phyloP scores from a whole-genome alignment of 2,113 vertebrate genomes.

The Thalassoma bifasciatum region DNA sequence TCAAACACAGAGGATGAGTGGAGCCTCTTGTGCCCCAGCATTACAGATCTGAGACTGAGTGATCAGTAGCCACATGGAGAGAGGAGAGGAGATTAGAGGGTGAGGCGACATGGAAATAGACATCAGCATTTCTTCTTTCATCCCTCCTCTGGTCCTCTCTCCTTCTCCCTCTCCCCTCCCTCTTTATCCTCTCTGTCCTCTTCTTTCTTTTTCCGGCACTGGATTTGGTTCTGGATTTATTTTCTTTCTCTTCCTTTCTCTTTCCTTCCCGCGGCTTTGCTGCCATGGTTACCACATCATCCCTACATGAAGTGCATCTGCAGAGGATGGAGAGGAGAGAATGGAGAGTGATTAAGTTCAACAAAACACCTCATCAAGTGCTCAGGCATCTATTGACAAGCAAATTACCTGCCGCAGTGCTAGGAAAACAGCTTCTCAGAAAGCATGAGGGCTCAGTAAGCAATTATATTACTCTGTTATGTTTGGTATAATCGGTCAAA shows the following conservation, averaged over 20 bases:
- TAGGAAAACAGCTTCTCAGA: constrained; percentile 45
- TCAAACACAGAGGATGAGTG: constrained; percentile 65
- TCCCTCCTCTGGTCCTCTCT: constrained; percentile 59
- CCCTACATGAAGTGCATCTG: constrained; percentile 97
- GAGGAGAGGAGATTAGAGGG: constrained; percentile 72
- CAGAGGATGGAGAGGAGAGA: constrained; percentile 59
- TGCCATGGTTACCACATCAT: constrained; percentile 82
- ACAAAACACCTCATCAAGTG: constrained; percentile 70
- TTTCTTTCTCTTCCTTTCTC: constrained; percentile 68
- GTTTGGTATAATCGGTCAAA: constrained; percentile 60
- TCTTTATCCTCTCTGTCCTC: constrained; percentile 42
- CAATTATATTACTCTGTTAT: constrained; percentile 39
- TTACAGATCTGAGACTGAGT: constrained; percentile 59
- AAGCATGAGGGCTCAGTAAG: constrained; percentile 5
- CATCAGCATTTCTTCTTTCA: constrained; percentile 59
- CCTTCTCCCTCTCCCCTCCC: constrained; percentile 51
- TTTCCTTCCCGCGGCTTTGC: constrained; percentile 76
- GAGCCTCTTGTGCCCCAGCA: constrained; percentile 55
- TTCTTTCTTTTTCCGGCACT: constrained; percentile 65
- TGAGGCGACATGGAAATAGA: constrained; percentile 56
- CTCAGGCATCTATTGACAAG: constrained; percentile 63
- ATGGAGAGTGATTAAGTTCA: constrained; percentile 67
- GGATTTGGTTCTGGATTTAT: constrained; percentile 82
- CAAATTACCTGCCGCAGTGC: constrained; percentile 52
- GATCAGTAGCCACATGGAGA: constrained; percentile 56